Evolutionary conservation across 1,140 invertebrate species (phyloP), one percentile per base, ranked within the genome.

Genomic region (Spodoptera litura): DNA sequence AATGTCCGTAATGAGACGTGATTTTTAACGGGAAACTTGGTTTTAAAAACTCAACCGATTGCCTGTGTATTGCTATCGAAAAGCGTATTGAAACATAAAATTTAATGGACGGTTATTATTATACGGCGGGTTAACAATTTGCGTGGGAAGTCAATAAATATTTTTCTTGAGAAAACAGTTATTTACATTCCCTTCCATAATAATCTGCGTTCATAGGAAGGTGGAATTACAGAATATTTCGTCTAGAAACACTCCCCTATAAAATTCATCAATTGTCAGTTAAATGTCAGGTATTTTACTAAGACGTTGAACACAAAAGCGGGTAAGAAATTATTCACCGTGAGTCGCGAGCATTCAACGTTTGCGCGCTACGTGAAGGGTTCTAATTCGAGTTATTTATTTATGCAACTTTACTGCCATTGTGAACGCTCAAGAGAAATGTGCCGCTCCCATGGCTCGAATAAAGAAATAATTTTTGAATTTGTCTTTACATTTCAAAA

Each of bases 311-410:
- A 64, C 66, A 81, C 79, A 79, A 81, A 81, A 80, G 80, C 62
- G 52, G 15, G 74, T 66, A 77, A 77, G 74, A 77, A 77, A 77
- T 78, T 56, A 83, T 81, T 81, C 78, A 76, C 61, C 56, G 76
- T 61, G 74, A 71, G 68, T 78, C 80, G 76, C 66, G 80, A 81
- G 78, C 78, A 83, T 78, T 78, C 76, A 71, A 61, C 38, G 68
- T 71, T 78, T 78, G 76, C 56, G 66, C 68, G 55, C 66, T 52
- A 79, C 74, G 80, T 77, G 85, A 85, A 87, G 89, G 88, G 86
- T 82, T 85, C 84, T 82, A 85, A 85, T 86, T 86, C 83, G 81
- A 89, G 81, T 87, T 89, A 90, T 91, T 90, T 92, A 92, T 91
- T 91, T 89, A 91, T 89, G 85, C 89, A 92, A 87, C 82, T 87